phyloP scores from a whole-genome alignment of 2,888 invertebrate genomes.

The Laothoe populi region DNA sequence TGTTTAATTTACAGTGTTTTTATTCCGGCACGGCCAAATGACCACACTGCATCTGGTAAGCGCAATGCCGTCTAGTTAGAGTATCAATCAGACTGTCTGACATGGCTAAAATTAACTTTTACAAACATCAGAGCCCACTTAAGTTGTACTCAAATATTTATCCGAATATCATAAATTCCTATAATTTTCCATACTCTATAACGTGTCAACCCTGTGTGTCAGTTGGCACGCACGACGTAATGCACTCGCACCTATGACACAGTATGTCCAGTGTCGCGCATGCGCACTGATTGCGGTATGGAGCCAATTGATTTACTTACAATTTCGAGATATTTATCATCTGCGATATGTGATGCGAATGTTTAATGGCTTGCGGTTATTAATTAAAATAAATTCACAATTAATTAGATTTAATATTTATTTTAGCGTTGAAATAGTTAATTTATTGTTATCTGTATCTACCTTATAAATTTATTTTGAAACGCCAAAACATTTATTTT shows the following conservation, averaged over 20 bases:
- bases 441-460: not conserved
- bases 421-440: not conserved
- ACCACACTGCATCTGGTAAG: no score
- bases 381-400: conserved; percentile 7
- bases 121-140: no score
- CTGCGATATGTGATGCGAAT: conserved; percentile 15
- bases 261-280: conserved; percentile 31
- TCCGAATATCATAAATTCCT: no score
- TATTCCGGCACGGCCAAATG: no score
- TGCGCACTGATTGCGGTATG: conserved; percentile 22
- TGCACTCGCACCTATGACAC: conserved; percentile 41
- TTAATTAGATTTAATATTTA: conserved; percentile 14
- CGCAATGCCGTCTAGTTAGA: no score
- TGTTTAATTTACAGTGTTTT: no score
- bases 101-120: no score
- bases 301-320: conserved; percentile 27
- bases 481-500: no score
- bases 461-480: no score
- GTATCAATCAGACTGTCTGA: no score
- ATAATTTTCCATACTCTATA: not conserved
- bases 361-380: not conserved
- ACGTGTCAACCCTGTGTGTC: conserved; percentile 38
- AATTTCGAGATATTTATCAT: conserved; percentile 25
- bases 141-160: no score
- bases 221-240: conserved; percentile 38